Conservation (phyloP, 1,140 invertebrate genomes). For the Leptinotarsa lineolata region DNA sequence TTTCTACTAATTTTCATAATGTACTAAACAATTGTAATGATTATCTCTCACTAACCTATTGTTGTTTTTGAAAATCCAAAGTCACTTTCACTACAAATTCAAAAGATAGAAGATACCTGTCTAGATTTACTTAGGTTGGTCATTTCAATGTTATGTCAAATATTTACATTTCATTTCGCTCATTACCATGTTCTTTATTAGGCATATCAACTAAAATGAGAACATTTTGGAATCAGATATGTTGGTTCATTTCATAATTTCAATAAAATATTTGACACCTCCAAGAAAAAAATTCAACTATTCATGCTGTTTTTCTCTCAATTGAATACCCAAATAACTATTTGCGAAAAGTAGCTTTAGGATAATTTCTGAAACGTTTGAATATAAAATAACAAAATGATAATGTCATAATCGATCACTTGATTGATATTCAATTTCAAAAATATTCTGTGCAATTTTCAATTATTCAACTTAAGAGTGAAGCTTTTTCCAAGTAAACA, state of each 20-base stretch:
- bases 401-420: no score
- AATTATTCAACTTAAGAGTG: no score
- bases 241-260: not conserved
- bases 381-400: no score
- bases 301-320: no score
- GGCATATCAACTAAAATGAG: not conserved
- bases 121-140: not conserved
- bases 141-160: constrained; percentile 6
- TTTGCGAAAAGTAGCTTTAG: no score
- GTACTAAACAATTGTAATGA: not conserved
- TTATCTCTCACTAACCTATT: not conserved
- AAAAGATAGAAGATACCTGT: not conserved
- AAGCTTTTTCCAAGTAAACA: no score
- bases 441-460: no score
- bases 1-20: not conserved
- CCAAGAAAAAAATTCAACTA: no score
- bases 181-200: not conserved
- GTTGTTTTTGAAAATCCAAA: not conserved
- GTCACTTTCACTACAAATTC: not conserved
- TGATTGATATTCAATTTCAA: no score
- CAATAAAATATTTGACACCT: no score
- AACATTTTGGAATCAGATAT: not conserved
- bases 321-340: no score
- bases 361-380: no score
- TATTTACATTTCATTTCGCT: not conserved